Evolutionary conservation across 2,888 invertebrate species (phyloP), one percentile per base, ranked within the genome.

Genomic region (Octodonta nipae): DNA sequence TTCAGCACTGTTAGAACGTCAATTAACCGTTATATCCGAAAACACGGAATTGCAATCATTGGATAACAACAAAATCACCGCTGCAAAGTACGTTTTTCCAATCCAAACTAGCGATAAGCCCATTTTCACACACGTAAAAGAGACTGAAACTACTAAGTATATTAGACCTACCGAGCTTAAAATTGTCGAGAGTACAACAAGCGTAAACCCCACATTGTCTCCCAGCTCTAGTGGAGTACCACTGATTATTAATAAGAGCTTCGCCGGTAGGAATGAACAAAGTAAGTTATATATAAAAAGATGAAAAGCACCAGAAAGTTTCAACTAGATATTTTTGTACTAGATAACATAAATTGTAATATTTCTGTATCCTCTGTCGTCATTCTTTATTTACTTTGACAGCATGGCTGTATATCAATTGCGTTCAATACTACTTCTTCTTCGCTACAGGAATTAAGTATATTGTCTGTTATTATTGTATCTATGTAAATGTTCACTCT

Each of bases 191-290:
- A 45, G 44, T 31, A 38, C 40, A 8, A 37, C 44, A 14, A 37
- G 37, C 13, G 41, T 44, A 2, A 46, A 44, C 26, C 43, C 45
- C 2, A 36, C 41, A 16, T 31, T 58, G 65, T 76, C 77, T 4
- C 76, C 76, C 2, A 75, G 75, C 56, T 77, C 77, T 0, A 77
- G 77, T 56, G 77, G 75, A 1, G 74, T 73, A 34, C 78, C 78
- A n/a, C 60, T 78, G 20, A 70, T 77, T 36, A 52, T 53, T 30
- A 55, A 55, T 33, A 60, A 55, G 39, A 56, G 51, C 39, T 42
- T 51, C 27, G 50, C 44, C 2, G 50, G 47, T 28, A 46, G 47
- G 12, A 46, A 47, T 30, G 52, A 52, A 16, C 53, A 53, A 38
- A 52, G 40, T 40, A 26, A 16, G 24, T 6, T 4, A 5, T 3